A percentile compares a stretch with the other conserved stretches of the same genome.
phyloP scores from a whole-genome alignment of 2,113 vertebrate species.

The Pedionomus torquatus region DNA sequence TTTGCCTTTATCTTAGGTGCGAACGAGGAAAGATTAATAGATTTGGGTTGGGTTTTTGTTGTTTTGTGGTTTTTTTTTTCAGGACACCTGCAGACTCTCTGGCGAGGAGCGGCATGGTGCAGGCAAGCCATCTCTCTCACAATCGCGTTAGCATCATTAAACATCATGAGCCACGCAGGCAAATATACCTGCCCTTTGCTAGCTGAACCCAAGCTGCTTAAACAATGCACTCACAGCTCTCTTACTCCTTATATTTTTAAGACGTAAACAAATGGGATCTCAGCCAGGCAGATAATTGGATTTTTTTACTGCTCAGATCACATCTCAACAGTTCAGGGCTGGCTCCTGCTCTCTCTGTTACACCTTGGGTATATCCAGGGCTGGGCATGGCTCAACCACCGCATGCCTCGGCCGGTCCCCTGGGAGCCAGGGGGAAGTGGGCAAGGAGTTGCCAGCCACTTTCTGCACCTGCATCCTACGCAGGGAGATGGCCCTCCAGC shows the following conservation, averaged over 20 bases:
- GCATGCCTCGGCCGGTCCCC: fast-evolving
- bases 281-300: conserved; percentile 62
- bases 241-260: neutral
- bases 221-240: neutral
- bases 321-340: neutral
- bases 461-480: neutral
- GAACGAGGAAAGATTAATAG: conserved; percentile 15
- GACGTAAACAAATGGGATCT: conserved; percentile 52
- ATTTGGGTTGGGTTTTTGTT: neutral
- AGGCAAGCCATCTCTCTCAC: neutral
- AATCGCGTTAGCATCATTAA: conserved; percentile 19
- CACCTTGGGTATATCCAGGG: fast-evolving
- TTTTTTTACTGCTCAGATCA: conserved; percentile 43
- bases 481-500: neutral
- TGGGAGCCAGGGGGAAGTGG: neutral
- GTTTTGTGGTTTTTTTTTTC: neutral
- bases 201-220: neutral
- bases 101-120: neutral
- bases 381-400: fast-evolving
- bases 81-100: neutral
- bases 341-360: neutral
- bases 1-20: conserved; percentile 11
- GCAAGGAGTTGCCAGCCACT: neutral
- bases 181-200: conserved; percentile 12
- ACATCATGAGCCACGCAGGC: neutral